Percentiles rank a stretch among this genome's conserved stretches.
Conservation (phyloP, 2,888 invertebrate species). For the Dolomedes plantarius region DNA sequence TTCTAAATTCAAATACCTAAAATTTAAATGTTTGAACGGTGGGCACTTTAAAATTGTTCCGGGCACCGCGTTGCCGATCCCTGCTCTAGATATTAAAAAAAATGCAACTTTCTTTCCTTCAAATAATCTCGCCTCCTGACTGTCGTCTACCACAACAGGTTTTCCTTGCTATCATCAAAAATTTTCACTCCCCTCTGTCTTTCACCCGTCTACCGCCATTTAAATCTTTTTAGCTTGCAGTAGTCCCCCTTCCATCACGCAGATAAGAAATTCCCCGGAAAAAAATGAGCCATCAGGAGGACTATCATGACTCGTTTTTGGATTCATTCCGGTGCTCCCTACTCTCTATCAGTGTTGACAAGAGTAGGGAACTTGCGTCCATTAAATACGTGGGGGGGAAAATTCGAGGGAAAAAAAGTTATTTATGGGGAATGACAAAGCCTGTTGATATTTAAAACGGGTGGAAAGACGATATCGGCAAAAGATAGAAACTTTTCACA, state of each 20-base stretch:
- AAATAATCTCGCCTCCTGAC: too few species aligned
- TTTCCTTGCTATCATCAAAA: too few species aligned
- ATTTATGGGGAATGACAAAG: slow-evolving; percentile 56
- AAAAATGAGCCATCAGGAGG: background rate
- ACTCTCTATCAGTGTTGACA: slow-evolving; percentile 12
- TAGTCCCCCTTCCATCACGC: background rate
- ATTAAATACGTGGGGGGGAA: background rate
- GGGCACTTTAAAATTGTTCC: too few species aligned
- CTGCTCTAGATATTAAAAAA: too few species aligned
- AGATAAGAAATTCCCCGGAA: background rate
- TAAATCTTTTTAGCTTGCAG: too few species aligned
- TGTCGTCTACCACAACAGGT: too few species aligned
- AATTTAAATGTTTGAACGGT: too few species aligned
- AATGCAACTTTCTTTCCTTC: too few species aligned
- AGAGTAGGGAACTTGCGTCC: background rate
- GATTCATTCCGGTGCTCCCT: background rate
- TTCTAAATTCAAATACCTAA: too few species aligned
- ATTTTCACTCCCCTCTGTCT: too few species aligned
- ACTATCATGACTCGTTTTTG: background rate
- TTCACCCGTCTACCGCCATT: too few species aligned
- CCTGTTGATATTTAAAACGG: slow-evolving; percentile 37
- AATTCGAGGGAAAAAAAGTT: background rate
- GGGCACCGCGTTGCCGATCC: too few species aligned
- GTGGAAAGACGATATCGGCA: background rate
- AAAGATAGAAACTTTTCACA: slow-evolving; percentile 15